Percentiles rank a stretch among this genome's conserved stretches.
These are phyloP conservation scores for Nowickia ferox DNA, from an alignment of 2,888 invertebrate species.

Conservation along the genomic window DNA sequence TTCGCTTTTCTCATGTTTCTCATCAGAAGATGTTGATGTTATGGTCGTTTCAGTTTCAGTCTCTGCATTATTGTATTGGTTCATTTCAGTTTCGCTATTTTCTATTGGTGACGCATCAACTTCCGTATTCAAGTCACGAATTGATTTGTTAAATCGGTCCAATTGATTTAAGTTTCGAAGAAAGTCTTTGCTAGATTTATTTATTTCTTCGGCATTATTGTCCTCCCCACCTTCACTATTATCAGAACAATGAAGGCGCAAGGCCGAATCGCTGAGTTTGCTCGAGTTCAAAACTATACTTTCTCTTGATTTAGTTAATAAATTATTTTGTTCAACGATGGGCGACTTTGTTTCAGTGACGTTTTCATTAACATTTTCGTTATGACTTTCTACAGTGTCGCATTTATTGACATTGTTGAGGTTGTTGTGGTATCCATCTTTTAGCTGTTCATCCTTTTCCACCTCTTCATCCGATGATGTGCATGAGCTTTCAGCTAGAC, in stretches of 20 bases:
- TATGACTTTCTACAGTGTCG: neutral
- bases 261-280: constrained; percentile 72
- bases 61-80: neutral
- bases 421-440: neutral
- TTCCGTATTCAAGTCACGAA: constrained; percentile 64
- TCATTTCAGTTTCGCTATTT: neutral
- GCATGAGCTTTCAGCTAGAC: constrained; percentile 27
- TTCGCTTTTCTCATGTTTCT: neutral
- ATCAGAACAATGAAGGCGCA: constrained; percentile 44
- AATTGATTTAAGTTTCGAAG: constrained; percentile 68
- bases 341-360: neutral
- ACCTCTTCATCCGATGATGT: constrained; percentile 41
- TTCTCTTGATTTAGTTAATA: neutral
- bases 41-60: neutral
- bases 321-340: neutral
- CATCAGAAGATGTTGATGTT: neutral
- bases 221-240: constrained; percentile 36
- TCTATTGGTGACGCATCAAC: constrained; percentile 23
- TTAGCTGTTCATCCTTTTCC: neutral
- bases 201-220: constrained; percentile 14
- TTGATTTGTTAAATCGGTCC: constrained; percentile 73
- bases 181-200: constrained; percentile 65
- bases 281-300: constrained; percentile 55
- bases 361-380: neutral
- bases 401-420: neutral